A percentile compares a stretch with the other conserved stretches of the same genome.
Conservation (phyloP, 2,888 invertebrate species). For the Tanypteryx hageni region DNA sequence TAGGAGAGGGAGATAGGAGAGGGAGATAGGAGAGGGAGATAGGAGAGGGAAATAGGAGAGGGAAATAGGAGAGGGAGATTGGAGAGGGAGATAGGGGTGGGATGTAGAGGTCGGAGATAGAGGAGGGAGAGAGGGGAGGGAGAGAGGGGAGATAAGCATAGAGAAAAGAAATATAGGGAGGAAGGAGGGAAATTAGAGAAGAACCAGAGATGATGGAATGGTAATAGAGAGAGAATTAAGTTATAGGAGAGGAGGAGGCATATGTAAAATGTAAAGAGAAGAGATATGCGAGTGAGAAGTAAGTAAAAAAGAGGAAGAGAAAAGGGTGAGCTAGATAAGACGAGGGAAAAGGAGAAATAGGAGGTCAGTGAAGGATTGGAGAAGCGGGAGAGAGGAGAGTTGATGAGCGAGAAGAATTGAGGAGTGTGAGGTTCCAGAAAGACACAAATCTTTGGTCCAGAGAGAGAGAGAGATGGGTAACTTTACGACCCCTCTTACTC, state of each 20-base stretch:
- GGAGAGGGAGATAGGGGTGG: too few species aligned
- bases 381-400: background rate
- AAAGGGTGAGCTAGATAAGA: too few species aligned
- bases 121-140: background rate
- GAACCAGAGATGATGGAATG: background rate
- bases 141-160: background rate
- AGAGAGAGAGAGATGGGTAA: slow-evolving; percentile 10
- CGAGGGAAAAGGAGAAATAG: background rate
- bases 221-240: background rate
- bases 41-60: background rate
- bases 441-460: background rate
- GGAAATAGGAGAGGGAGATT: background rate
- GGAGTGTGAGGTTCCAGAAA: background rate
- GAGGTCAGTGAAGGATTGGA: background rate
- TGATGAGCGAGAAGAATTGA: background rate
- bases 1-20: background rate
- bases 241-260: background rate
- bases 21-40: background rate
- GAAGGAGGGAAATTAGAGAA: background rate
- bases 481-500: slow-evolving; percentile 28
- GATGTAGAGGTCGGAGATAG: background rate
- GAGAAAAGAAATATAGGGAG: background rate
- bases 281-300: background rate
- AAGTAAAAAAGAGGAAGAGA: background rate
- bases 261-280: background rate